Evolutionary conservation across 2,797 vertebrate genomes (phyloP).

Genomic region (Babyrousa celebensis): DNA sequence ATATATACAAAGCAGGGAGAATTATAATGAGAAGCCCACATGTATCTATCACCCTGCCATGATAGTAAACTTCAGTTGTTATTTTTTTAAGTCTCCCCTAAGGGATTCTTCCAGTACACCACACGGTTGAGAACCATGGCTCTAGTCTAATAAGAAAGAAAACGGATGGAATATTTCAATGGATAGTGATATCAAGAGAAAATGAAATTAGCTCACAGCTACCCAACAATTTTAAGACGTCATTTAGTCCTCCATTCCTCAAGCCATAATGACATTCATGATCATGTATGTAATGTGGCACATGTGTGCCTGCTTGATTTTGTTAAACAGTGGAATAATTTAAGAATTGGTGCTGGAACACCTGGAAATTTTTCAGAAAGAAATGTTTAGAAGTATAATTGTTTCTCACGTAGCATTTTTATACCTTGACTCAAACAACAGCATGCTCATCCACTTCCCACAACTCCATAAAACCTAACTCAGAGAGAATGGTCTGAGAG

Average conservation of each 20-base stretch:
- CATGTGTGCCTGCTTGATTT: neutral
- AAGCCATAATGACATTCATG: neutral
- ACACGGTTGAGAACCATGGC: neutral
- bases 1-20: neutral
- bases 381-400: neutral
- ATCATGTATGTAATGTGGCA: neutral
- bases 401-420: slow-evolving; percentile 47
- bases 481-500: neutral
- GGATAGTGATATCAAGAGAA: neutral
- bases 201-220: neutral
- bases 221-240: neutral
- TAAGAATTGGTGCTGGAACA: neutral
- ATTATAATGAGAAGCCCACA: neutral
- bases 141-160: slow-evolving; percentile 19
- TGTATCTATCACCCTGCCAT: neutral
- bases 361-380: neutral
- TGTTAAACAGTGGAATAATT: neutral
- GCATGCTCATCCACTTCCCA: neutral
- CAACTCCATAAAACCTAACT: neutral
- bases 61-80: neutral
- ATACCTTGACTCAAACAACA: neutral
- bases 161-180: slow-evolving; percentile 1
- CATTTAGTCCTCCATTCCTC: neutral
- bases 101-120: neutral
- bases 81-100: slow-evolving; percentile 4